These are phyloP conservation scores for Calephelis virginiensis DNA, from an alignment of 1,140 invertebrate species.

Conservation along the genomic window DNA sequence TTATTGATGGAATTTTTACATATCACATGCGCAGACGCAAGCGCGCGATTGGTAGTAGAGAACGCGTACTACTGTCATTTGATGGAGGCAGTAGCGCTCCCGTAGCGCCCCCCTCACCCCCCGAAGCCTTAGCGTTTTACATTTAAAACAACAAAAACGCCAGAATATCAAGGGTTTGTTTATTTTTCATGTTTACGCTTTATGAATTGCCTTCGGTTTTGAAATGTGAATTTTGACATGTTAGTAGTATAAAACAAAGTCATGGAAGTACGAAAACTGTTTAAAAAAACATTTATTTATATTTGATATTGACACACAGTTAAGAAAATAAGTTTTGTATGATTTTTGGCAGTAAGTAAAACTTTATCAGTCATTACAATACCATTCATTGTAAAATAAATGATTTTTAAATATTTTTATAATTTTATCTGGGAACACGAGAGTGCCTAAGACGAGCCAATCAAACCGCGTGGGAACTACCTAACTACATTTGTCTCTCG, in stretches of 20 bases:
- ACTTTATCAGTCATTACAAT: no score
- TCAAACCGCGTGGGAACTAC: no score
- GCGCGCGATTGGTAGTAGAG: constrained; percentile 59
- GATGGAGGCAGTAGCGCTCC: constrained; percentile 72
- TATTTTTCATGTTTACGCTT: constrained; percentile 73
- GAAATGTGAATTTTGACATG: constrained; percentile 15
- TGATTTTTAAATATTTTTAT: no score
- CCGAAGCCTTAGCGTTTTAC: constrained; percentile 69
- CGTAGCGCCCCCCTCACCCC: constrained; percentile 45
- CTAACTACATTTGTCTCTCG: no score
- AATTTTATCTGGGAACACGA: no score
- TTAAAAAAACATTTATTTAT: no score
- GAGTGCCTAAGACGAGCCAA: no score
- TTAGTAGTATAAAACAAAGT: not conserved
- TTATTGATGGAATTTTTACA: constrained; percentile 10
- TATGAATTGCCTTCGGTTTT: constrained; percentile 59
- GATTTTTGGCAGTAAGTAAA: no score
- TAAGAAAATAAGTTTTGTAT: no score
- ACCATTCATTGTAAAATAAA: no score
- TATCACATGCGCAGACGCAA: constrained; percentile 40
- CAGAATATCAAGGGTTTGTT: constrained; percentile 68
- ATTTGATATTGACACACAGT: no score
- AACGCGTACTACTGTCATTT: constrained; percentile 65
- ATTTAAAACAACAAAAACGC: constrained; percentile 70
- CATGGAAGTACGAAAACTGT: not conserved